These are phyloP conservation scores for Carollia perspicillata DNA, from an alignment of 2,113 vertebrate species.

Conservation along the genomic window DNA sequence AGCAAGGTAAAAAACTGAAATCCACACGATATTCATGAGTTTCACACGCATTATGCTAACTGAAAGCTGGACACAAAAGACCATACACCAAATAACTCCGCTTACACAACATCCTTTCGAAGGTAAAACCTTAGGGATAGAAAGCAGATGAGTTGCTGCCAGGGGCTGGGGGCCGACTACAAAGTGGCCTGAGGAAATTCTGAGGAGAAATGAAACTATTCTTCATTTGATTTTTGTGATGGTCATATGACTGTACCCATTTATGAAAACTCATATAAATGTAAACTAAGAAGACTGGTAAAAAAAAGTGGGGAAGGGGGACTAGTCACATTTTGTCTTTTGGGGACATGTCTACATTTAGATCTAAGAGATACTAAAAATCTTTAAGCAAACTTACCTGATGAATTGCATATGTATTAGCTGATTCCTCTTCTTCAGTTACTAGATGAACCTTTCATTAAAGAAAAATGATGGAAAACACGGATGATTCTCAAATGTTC, in stretches of 20 bases:
- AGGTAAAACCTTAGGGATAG: not conserved
- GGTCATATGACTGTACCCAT: not conserved
- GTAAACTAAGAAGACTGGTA: not conserved
- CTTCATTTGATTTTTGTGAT: not conserved
- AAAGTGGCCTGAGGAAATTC: not conserved
- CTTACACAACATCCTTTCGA: not conserved
- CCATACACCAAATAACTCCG: not conserved
- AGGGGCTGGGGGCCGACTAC: not conserved
- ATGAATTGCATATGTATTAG: constrained; percentile 76
- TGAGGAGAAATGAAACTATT: not conserved
- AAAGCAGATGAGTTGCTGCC: not conserved
- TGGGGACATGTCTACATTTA: not conserved
- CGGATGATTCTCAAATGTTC: not conserved
- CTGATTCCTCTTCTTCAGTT: constrained; percentile 79
- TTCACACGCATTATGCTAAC: not conserved
- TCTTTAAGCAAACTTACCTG: constrained; percentile 80
- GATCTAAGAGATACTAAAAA: not conserved
- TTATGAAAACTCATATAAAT: not conserved
- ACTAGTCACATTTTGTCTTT: not conserved
- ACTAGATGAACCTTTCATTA: constrained; percentile 80
- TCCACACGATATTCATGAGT: not conserved
- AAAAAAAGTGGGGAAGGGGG: accelerated
- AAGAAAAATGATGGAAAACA: not conserved
- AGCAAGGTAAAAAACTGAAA: not conserved
- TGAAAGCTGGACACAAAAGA: not conserved